phyloP scores from a whole-genome alignment of 1,140 invertebrate species.

The Ridgeia piscesae region DNA sequence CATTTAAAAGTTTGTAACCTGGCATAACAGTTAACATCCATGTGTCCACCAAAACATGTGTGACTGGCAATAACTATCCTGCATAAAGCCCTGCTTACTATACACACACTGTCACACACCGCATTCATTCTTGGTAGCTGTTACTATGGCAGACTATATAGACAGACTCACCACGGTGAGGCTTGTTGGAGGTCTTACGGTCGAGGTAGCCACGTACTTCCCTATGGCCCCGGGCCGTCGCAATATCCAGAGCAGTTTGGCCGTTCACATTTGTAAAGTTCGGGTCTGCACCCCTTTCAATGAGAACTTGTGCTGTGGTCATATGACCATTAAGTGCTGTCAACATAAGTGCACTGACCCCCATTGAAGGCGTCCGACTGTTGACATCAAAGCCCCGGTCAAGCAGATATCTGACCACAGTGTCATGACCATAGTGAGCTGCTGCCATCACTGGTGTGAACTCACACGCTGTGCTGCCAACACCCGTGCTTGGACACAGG shows the following conservation, averaged over 20 bases:
- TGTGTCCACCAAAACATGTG: too few species aligned
- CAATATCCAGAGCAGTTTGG: constrained; percentile 56
- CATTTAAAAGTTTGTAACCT: too few species aligned
- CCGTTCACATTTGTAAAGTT: constrained; percentile 50
- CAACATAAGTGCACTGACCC: constrained; percentile 52
- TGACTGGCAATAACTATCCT: too few species aligned
- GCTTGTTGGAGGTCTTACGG: constrained; percentile 54
- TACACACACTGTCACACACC: too few species aligned
- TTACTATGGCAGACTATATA: background rate
- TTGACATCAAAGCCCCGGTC: constrained; percentile 56
- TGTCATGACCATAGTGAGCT: constrained; percentile 55
- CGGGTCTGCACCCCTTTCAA: constrained; percentile 53
- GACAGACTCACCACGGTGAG: constrained; percentile 44
- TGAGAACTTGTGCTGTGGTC: constrained; percentile 55
- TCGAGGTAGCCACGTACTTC: constrained; percentile 53
- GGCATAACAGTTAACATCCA: too few species aligned
- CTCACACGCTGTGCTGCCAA: constrained; percentile 44
- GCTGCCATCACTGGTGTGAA: constrained; percentile 51
- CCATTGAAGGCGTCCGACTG: constrained; percentile 47
- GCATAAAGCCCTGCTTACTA: too few species aligned
- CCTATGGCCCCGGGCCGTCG: constrained; percentile 43
- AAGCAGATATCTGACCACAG: constrained; percentile 48
- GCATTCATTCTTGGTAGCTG: too few species aligned
- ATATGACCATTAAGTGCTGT: constrained; percentile 57
- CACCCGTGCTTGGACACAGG: constrained; percentile 34